Evolutionary conservation across 2,888 invertebrate genomes (phyloP).

Genomic region (Himalopsyche anomala): DNA sequence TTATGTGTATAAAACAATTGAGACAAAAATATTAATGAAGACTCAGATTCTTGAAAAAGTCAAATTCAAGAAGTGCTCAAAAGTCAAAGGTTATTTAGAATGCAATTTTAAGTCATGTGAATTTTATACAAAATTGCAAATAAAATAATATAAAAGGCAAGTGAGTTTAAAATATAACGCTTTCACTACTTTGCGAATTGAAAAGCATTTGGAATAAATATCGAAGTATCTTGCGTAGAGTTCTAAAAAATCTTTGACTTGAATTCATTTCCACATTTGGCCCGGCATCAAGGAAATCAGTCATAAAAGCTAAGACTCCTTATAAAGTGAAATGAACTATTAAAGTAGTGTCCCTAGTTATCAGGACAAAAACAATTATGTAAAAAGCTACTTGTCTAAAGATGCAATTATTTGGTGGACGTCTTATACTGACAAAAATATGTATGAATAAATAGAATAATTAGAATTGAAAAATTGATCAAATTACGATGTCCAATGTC

Average conservation of each 20-base stretch:
- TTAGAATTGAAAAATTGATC: not conserved
- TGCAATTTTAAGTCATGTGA: not conserved
- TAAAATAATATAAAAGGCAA: not conserved
- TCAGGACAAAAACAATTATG: slow-evolving; percentile 3
- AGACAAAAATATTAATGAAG: not conserved
- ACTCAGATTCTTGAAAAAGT: not conserved
- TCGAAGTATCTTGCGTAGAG: not conserved
- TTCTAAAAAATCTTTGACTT: slow-evolving; percentile 26
- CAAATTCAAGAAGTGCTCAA: slow-evolving; percentile 11
- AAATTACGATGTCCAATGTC: not conserved
- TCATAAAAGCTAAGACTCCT: slow-evolving; percentile 13
- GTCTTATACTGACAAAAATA: slow-evolving; percentile 9
- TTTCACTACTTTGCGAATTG: too few species aligned
- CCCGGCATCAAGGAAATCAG: not conserved
- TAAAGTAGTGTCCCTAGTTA: slow-evolving; percentile 6
- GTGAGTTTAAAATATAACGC: too few species aligned
- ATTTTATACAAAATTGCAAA: not conserved
- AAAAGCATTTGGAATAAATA: too few species aligned
- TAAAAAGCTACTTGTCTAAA: slow-evolving; percentile 7
- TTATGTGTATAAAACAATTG: not conserved
- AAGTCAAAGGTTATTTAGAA: not conserved
- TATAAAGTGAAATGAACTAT: slow-evolving; percentile 3
- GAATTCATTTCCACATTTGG: not conserved
- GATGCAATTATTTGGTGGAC: slow-evolving; percentile 23
- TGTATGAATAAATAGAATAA: not conserved